Evolutionary conservation across 2,113 vertebrate species (phyloP), one percentile per base, ranked within the genome.

Genomic region (Lucifuga dentata): DNA sequence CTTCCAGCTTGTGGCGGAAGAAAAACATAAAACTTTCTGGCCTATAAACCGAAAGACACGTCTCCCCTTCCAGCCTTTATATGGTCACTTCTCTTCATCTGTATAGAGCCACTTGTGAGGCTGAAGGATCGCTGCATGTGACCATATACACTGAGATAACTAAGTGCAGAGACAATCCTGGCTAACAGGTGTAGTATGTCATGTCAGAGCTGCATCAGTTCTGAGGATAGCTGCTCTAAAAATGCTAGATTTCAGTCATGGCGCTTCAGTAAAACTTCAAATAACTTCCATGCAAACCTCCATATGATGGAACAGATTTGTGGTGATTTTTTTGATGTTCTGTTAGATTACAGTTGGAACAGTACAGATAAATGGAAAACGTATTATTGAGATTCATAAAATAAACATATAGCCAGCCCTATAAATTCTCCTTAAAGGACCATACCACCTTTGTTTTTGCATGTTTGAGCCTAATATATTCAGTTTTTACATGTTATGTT

Each of bases 161-260:
- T 72, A 67, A 73, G 72, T 59, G 45, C 35, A 2, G 1, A 26
- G 63, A 75, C 68, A 75, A 75, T 50, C 39, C 66, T 32, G 70
- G 62, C 48, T 26, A 73, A 52, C 74, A 76, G 84, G 80, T 83
- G 70, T 62, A 19, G 77, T 12, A 3, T 69, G 58, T 55, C 32
- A 41, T 64, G 33, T n/a, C 68, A 21, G 52, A 62, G 43, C 59
- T 63, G 68, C 71, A 67, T 26, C 21, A 5, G 29, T 58, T 78
- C 68, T 68, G 32, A 17, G 1, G 8, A 43, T 86, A 68, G 68
- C 65, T 77, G 73, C 5, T 8, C 2, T 29, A 29, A 29, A 51
- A 33, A 35, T 15, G 13, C 33, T 61, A 9, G 26, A 40, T 24
- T 39, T 33, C 19, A 78, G 32, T 39, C 49, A 29, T 21, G 6